Percentiles rank a stretch among this genome's conserved stretches.
Conservation (phyloP, 2,888 invertebrate genomes). For the Spilarctia lutea region DNA sequence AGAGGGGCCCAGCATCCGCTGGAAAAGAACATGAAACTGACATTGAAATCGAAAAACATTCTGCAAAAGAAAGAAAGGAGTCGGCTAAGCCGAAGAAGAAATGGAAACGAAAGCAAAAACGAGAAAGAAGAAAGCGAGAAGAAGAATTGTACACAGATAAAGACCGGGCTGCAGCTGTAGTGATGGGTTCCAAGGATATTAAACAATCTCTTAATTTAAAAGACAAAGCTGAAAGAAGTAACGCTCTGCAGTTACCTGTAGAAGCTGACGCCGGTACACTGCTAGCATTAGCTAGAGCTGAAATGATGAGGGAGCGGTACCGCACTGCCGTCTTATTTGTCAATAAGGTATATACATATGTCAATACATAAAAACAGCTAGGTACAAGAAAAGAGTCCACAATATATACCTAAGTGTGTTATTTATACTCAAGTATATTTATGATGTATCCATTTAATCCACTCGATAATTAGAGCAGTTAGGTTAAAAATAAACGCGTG, state of each 20-base stretch:
- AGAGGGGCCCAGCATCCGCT: conserved; percentile 70
- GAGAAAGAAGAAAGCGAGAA: conserved; percentile 74
- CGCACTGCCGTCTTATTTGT: conserved; percentile 91
- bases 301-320: conserved; percentile 91
- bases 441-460: neutral
- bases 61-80: conserved; percentile 71
- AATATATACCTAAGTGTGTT: neutral
- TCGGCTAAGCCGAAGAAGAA: conserved; percentile 72
- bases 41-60: conserved; percentile 66
- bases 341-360: conserved; percentile 88
- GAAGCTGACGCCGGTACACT: conserved; percentile 93
- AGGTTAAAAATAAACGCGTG: neutral
- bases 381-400: neutral
- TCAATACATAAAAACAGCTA: neutral
- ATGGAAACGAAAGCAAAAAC: conserved; percentile 72
- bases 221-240: conserved; percentile 91
- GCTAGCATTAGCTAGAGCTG: conserved; percentile 91
- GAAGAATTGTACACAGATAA: conserved; percentile 96
- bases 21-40: conserved; percentile 66
- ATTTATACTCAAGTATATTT: neutral
- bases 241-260: conserved; percentile 90
- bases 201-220: conserved; percentile 94
- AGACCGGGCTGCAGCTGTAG: conserved; percentile 95
- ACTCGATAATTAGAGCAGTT: neutral
- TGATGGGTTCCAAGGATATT: conserved; percentile 94